Evolutionary conservation across 2,888 invertebrate species (phyloP).

Genomic region (Phortica okadai): DNA sequence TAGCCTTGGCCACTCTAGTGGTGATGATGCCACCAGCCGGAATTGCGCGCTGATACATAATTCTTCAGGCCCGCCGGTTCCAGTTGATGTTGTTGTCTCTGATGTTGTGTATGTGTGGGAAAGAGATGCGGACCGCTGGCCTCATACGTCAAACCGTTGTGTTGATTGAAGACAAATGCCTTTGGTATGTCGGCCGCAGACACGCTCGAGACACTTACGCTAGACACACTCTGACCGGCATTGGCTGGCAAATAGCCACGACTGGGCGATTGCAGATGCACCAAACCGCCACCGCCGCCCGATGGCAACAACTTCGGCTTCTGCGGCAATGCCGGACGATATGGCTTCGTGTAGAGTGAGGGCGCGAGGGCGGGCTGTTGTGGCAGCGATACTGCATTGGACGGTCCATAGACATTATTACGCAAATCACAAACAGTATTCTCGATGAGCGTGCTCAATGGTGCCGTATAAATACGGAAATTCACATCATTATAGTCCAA

Average conservation of each 20-base stretch:
- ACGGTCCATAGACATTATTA: constrained; percentile 65
- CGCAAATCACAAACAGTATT: constrained; percentile 85
- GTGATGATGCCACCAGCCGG: constrained; percentile 71
- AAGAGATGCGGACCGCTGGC: constrained; percentile 73
- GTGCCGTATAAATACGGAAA: constrained; percentile 85
- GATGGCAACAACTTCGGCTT: constrained; percentile 51
- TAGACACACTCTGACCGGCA: constrained; percentile 53
- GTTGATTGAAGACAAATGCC: constrained; percentile 75
- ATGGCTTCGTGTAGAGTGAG: constrained; percentile 56
- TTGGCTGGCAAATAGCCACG: constrained; percentile 51
- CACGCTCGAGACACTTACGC: constrained; percentile 54
- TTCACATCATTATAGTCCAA: constrained; percentile 87
- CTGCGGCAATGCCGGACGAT: constrained; percentile 53
- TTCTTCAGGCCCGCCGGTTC: constrained; percentile 61
- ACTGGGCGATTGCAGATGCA: constrained; percentile 37
- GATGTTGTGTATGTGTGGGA: constrained; percentile 51
- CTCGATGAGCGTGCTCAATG: constrained; percentile 81
- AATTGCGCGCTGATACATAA: constrained; percentile 65
- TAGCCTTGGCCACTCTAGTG: constrained; percentile 42
- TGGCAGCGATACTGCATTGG: constrained; percentile 60
- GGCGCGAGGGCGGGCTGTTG: constrained; percentile 45
- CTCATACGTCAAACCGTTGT: constrained; percentile 74
- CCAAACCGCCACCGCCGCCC: not conserved
- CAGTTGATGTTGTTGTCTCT: constrained; percentile 14
- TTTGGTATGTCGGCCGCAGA: constrained; percentile 67